Base-by-base conservation (phyloP, 2,797 vertebrate genomes). In the Xenentodon cancila region DNA sequence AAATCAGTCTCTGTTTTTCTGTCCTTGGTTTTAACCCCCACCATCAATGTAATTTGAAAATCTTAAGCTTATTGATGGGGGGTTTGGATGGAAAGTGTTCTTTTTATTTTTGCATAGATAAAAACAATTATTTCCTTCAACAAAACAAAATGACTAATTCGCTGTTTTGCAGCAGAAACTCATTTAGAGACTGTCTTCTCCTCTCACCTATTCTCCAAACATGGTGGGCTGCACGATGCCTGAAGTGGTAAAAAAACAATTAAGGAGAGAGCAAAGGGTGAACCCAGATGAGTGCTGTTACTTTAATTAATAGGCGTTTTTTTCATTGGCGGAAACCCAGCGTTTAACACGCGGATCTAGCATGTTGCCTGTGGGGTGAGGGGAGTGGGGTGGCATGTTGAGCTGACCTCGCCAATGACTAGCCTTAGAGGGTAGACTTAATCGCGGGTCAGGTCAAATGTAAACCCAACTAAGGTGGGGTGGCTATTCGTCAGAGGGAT, bases 161-260 rank as follows among this genome's bases (percentile, higher is more conserved):
- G 59, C 43, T 51, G 37, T 73, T 74, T 42, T 55, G 22, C 42
- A 73, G 55, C 32, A 74, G 77, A 79, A 82, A 60, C 48, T 64
- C 1, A 79, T 85, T 79, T 75, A 77, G 74, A 68, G 46, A 74
- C 57, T 49, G 32, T 56, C 49, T 59, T 68, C 27, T 58, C 21
- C 19, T 64, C 52, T 78, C 60, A 75, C 74, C 68, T 68, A 5
- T 48, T 69, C 30, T 13, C 25, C 34, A 32, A 69, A 73, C 60
- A 57, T 27, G 45, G 30, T 64, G 45, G 65, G 46, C 64, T 42
- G 60, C 53, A 53, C 42, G 45, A 55, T 59, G 52, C 15, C 34
- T 42, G 18, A 42, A 60, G 52, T 12, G 45, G 22, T 11, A 12
- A 25, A 25, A 19, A 53, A 32, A 60, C 44, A 25, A 25, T 25